phyloP scores from a whole-genome alignment of 2,888 invertebrate species.

The Dinocampus coccinellae region DNA sequence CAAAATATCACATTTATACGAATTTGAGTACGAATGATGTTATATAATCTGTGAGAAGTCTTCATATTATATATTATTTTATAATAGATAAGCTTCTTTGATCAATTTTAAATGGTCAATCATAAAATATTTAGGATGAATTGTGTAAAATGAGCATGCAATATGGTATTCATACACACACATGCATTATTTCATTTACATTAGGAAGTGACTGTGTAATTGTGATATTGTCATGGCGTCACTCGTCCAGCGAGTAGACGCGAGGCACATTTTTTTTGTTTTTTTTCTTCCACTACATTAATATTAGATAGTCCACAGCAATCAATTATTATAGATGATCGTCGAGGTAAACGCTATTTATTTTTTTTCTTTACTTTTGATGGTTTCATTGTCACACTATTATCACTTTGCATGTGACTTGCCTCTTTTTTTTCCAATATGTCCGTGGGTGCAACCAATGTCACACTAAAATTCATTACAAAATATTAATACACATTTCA shows the following conservation, averaged over 20 bases:
- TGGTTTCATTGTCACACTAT: conserved; percentile 64
- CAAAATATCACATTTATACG: conserved; percentile 37
- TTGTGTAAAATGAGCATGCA: neutral
- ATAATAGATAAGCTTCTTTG: conserved; percentile 9
- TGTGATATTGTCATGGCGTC: neutral
- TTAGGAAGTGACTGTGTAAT: neutral
- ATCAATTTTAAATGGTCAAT: conserved; percentile 9
- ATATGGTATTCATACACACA: neutral
- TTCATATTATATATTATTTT: no score
- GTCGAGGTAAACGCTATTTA: conserved; percentile 58
- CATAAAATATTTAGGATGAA: conserved; percentile 1
- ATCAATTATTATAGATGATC: conserved; percentile 38
- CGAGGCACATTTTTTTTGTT: neutral
- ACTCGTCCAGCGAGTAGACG: conserved; percentile 21
- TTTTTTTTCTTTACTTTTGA: conserved; percentile 70
- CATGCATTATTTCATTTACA: neutral
- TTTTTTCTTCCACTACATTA: conserved; percentile 19
- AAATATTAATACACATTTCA: neutral
- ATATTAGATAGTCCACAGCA: conserved; percentile 37
- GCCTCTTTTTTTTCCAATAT: conserved; percentile 55
- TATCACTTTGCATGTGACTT: conserved; percentile 58
- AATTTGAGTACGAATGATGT: conserved; percentile 3
- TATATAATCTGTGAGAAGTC: neutral
- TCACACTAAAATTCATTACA: conserved; percentile 55
- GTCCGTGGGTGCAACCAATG: conserved; percentile 59